Conservation (phyloP, 2,888 invertebrate species). For the Noctuana brunneofusca region DNA sequence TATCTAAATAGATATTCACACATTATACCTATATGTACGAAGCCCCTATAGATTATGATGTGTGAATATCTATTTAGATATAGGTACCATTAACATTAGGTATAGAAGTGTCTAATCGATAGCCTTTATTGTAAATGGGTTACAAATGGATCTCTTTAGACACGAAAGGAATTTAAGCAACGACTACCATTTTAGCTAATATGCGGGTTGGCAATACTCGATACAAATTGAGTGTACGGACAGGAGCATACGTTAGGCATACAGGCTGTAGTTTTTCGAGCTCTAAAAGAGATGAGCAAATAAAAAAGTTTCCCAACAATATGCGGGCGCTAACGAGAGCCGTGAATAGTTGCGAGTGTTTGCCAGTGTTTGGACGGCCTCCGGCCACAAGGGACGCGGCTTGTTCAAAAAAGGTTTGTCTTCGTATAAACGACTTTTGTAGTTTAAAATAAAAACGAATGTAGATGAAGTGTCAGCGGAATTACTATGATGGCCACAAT, state of each 20-base stretch:
- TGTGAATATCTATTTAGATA: no score
- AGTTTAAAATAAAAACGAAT: no score
- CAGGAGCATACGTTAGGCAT: neutral
- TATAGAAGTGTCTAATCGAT: no score
- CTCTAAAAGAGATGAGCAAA: neutral
- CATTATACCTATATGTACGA: no score
- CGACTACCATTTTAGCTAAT: neutral
- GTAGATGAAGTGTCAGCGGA: no score
- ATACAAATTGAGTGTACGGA: neutral
- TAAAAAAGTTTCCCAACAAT: neutral
- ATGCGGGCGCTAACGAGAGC: constrained; percentile 9
- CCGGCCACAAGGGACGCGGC: neutral
- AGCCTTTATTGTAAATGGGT: no score
- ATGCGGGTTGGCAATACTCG: neutral
- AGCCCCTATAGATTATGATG: no score
- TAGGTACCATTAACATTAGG: no score
- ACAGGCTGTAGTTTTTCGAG: neutral
- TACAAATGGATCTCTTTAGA: no score
- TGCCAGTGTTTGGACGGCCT: neutral
- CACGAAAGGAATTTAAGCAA: neutral
- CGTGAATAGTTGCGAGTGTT: neutral
- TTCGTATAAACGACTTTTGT: no score
- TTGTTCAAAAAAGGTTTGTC: neutral
- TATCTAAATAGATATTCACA: no score
- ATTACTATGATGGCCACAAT: no score